phyloP scores from a whole-genome alignment of 2,113 vertebrate genomes.

The Raja brachyura region DNA sequence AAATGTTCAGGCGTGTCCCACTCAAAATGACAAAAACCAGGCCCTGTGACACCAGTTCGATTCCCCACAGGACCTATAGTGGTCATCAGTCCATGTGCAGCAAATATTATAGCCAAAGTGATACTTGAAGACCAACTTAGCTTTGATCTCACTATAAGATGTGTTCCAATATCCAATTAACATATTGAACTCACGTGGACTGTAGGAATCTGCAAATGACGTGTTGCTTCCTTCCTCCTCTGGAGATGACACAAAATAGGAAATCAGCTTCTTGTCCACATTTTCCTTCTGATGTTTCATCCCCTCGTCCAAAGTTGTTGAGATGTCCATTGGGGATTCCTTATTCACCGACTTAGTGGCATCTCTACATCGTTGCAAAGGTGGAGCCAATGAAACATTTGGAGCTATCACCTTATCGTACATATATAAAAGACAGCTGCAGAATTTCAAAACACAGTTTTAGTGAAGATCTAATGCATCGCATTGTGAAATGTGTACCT shows the following conservation, averaged over 20 bases:
- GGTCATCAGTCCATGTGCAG: too few relatives aligned
- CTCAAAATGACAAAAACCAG: too few relatives aligned
- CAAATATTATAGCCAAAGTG: not conserved
- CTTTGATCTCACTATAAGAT: not conserved
- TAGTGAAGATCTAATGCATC: not conserved
- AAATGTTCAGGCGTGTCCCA: too few relatives aligned
- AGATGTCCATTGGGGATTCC: not conserved
- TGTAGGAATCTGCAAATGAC: not conserved
- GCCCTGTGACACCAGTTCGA: too few relatives aligned
- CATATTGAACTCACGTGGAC: constrained; percentile 10
- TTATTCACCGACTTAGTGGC: constrained; percentile 48
- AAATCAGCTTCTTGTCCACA: constrained; percentile 13
- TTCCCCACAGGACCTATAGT: too few relatives aligned
- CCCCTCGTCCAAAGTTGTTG: constrained; percentile 3
- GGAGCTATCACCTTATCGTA: constrained; percentile 96
- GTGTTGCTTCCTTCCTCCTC: constrained; percentile 12
- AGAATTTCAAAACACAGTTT: constrained; percentile 27
- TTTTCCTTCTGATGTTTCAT: constrained; percentile 20
- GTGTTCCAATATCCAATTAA: not conserved
- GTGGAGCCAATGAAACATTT: constrained; percentile 75
- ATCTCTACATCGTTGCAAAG: constrained; percentile 62
- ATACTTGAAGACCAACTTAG: not conserved
- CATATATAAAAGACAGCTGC: constrained; percentile 91
- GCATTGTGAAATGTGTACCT: not conserved
- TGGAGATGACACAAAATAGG: not conserved